Evolutionary conservation across 2,888 invertebrate species (phyloP).

Genomic region (Blastobasis adustella): DNA sequence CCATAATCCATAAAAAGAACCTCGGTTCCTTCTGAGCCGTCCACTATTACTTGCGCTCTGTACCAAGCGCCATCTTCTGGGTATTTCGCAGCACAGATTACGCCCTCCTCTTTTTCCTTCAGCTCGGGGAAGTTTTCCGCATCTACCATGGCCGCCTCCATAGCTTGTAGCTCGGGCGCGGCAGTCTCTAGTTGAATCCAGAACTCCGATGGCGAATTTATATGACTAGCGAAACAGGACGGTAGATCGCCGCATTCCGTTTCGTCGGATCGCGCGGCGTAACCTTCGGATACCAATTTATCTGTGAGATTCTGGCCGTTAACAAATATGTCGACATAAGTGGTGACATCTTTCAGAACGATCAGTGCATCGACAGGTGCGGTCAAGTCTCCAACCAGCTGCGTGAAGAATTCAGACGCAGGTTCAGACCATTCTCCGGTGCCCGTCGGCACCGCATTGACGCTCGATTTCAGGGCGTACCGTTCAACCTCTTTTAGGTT

Average conservation of each 20-base stretch:
- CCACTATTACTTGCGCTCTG: constrained; percentile 77
- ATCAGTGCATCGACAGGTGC: constrained; percentile 66
- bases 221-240: constrained; percentile 83
- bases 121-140: constrained; percentile 72
- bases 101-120: constrained; percentile 58
- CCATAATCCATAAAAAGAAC: constrained; percentile 83
- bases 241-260: constrained; percentile 60
- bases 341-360: constrained; percentile 75
- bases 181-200: constrained; percentile 85
- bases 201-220: constrained; percentile 84
- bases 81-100: constrained; percentile 78
- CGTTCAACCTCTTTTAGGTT: constrained; percentile 71
- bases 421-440: constrained; percentile 79
- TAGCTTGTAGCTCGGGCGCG: constrained; percentile 69
- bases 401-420: constrained; percentile 72
- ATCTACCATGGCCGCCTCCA: constrained; percentile 73
- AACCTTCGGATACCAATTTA: constrained; percentile 72
- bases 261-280: constrained; percentile 71
- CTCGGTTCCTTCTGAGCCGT: constrained; percentile 72
- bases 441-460: constrained; percentile 79
- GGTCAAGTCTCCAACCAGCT: constrained; percentile 64
- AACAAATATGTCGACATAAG: constrained; percentile 79
- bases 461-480: constrained; percentile 77
- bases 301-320: constrained; percentile 77
- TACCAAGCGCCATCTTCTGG: constrained; percentile 80